A percentile compares a stretch with the other conserved stretches of the same genome.
These are phyloP conservation scores for Collichthys lucidus DNA, from an alignment of 2,113 vertebrate genomes.

Conservation along the genomic window DNA sequence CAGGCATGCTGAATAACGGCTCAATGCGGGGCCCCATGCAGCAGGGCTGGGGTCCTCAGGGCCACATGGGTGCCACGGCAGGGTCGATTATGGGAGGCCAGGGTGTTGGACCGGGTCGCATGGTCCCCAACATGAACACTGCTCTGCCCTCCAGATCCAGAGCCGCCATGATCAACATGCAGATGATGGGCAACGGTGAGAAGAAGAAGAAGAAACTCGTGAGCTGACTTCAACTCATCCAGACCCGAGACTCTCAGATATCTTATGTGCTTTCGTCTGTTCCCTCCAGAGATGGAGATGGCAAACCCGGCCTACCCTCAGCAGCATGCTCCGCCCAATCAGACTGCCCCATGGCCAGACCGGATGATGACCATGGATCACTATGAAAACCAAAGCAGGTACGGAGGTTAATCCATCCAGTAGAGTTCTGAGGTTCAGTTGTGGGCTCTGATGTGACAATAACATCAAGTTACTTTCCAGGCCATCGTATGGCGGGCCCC, in stretches of 20 bases:
- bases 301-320: conserved; percentile 89
- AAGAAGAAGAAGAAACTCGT: not conserved
- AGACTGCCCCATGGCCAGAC: conserved; percentile 95
- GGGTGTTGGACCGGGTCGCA: conserved; percentile 79
- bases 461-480: conserved; percentile 71
- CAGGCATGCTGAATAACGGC: conserved; percentile 86
- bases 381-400: conserved; percentile 93
- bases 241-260: not conserved
- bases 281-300: conserved; percentile 91
- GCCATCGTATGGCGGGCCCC: conserved; percentile 86
- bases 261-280: not conserved
- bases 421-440: too few species aligned
- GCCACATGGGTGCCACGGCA: conserved; percentile 48
- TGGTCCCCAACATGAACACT: conserved; percentile 88
- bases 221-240: not conserved
- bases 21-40: conserved; percentile 83
- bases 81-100: conserved; percentile 72
- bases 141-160: conserved; percentile 87
- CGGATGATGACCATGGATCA: conserved; percentile 94
- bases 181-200: conserved; percentile 93
- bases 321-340: conserved; percentile 94
- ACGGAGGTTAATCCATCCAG: not conserved
- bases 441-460: not conserved
- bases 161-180: conserved; percentile 88
- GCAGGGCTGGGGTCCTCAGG: conserved; percentile 90